phyloP scores from a whole-genome alignment of 1,140 invertebrate species.

The Lanistes nyassanus region DNA sequence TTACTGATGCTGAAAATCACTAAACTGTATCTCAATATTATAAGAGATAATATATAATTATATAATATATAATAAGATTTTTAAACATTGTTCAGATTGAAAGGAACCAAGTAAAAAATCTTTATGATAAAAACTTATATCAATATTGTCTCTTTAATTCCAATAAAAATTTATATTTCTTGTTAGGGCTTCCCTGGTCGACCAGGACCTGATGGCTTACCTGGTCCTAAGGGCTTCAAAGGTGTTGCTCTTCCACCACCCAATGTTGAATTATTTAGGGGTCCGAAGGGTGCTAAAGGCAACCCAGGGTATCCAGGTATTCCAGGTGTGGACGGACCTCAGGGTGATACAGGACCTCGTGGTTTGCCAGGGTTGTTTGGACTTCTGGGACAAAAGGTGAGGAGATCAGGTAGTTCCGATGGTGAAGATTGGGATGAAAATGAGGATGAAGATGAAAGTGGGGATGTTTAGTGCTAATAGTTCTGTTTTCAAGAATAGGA shows the following conservation, averaged over 20 bases:
- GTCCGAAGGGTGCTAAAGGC: slow-evolving; percentile 66
- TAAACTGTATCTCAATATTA: no score
- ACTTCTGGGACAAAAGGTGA: slow-evolving; percentile 46
- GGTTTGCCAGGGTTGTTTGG: slow-evolving; percentile 42
- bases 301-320: slow-evolving; percentile 69
- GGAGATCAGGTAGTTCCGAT: background rate
- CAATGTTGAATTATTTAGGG: slow-evolving; percentile 35
- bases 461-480: background rate
- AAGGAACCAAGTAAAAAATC: no score
- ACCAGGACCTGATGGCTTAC: slow-evolving; percentile 68
- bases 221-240: slow-evolving; percentile 61
- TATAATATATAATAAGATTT: no score
- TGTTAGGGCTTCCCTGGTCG: slow-evolving; percentile 61
- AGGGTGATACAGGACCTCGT: slow-evolving; percentile 38
- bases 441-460: no score
- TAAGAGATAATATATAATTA: no score
- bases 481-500: background rate
- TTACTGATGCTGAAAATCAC: no score
- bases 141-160: no score
- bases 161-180: no score
- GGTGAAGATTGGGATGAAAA: no score
- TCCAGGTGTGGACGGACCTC: slow-evolving; percentile 44
- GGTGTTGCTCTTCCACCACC: slow-evolving; percentile 62
- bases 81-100: no score
- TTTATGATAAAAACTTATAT: no score